Conservation (phyloP, 2,888 invertebrate genomes). For the Halocaridina rubra region DNA sequence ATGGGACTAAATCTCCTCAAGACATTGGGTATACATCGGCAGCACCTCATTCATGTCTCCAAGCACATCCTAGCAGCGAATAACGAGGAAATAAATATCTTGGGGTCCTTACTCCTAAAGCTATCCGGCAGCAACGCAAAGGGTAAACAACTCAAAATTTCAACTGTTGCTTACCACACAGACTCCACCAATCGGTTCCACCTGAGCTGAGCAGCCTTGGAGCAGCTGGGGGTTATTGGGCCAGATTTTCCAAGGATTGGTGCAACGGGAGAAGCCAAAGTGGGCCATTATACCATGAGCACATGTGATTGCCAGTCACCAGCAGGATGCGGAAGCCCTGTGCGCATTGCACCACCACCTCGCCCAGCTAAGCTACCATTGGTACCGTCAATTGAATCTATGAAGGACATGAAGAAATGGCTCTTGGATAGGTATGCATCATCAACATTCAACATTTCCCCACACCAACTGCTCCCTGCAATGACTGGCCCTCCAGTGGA, state of each 20-base stretch:
- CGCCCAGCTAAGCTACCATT: no score
- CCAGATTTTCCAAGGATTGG: conserved; percentile 21
- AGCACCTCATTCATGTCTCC: not conserved
- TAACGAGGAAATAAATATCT: not conserved
- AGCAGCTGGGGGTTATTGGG: conserved; percentile 6
- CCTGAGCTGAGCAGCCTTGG: not conserved
- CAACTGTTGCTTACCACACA: not conserved
- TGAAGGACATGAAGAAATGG: not conserved
- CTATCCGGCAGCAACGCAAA: not conserved
- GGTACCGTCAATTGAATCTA: not conserved
- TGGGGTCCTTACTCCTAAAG: not conserved
- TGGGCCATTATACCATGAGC: not conserved
- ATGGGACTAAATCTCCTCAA: not conserved
- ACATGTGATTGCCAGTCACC: not conserved
- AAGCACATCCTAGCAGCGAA: not conserved
- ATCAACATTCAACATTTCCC: not conserved
- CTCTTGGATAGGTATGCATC: not conserved
- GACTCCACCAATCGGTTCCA: not conserved
- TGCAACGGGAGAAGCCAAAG: not conserved
- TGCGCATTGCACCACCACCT: not conserved
- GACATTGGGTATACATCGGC: not conserved
- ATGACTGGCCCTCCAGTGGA: not conserved
- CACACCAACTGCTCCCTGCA: not conserved
- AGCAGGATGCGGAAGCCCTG: not conserved
- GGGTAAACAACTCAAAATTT: not conserved